Evolutionary conservation across 2,797 vertebrate genomes (phyloP).

Genomic region (Lutra lutra): DNA sequence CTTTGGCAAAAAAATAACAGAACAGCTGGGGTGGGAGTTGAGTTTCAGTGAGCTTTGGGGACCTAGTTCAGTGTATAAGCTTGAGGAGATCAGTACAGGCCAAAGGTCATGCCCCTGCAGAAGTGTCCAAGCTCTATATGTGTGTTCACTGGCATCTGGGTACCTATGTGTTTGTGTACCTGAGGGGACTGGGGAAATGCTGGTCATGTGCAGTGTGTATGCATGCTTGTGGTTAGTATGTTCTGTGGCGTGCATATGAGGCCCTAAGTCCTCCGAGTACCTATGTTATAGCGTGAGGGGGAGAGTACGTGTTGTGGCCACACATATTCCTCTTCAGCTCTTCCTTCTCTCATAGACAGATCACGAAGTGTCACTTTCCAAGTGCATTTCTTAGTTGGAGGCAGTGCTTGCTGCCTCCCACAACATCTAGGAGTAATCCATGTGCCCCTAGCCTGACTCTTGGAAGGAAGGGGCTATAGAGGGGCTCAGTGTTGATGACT

Average conservation of each 20-base stretch:
- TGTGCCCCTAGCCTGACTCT: background rate
- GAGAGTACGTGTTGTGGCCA: background rate
- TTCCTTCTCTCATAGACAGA: background rate
- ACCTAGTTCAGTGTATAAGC: background rate
- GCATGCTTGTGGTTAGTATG: background rate
- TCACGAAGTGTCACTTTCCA: background rate
- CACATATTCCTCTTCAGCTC: background rate
- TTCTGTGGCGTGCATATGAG: background rate
- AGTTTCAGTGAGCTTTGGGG: background rate
- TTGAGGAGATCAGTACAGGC: background rate
- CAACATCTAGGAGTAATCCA: background rate
- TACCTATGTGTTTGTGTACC: background rate
- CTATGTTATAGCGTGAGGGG: background rate
- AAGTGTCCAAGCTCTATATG: background rate
- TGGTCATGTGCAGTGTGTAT: background rate
- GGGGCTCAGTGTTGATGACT: background rate
- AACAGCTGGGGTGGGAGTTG: background rate
- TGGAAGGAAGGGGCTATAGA: background rate
- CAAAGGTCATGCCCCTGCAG: background rate
- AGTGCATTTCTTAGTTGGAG: background rate
- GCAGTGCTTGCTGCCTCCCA: background rate
- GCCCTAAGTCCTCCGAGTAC: background rate
- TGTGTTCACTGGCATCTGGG: background rate
- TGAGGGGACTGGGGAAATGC: background rate
- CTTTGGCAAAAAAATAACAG: constrained; percentile 18